phyloP scores from a whole-genome alignment of 1,140 invertebrate species.

The Mesaphorura yosii region DNA sequence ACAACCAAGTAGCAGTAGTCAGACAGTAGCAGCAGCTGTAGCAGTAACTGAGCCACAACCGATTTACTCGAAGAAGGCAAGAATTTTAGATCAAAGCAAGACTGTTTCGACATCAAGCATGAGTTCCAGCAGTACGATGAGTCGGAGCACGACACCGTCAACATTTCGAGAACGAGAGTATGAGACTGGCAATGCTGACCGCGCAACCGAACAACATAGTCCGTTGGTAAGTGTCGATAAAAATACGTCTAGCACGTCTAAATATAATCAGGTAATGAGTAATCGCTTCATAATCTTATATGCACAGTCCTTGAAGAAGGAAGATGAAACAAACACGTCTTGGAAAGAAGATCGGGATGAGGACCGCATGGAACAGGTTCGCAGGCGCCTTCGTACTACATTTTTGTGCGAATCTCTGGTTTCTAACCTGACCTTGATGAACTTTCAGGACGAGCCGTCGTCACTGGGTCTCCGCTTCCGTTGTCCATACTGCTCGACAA shows the following conservation, averaged over 20 bases:
- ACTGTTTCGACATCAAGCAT: background rate
- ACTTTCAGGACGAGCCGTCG: background rate
- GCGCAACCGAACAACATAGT: constrained; percentile 17
- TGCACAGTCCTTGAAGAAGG: constrained; percentile 72
- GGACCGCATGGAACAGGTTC: constrained; percentile 51
- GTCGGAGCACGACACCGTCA: background rate
- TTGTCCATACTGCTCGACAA: constrained; percentile 75
- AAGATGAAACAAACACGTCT: constrained; percentile 52
- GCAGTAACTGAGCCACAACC: constrained; percentile 7
- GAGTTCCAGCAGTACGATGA: background rate
- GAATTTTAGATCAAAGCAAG: constrained; percentile 20
- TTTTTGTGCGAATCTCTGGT: too few relatives aligned
- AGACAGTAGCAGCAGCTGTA: background rate
- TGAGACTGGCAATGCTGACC: constrained; percentile 5
- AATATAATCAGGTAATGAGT: too few relatives aligned
- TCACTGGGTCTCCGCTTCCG: constrained; percentile 46
- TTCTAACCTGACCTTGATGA: too few relatives aligned
- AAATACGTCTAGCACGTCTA: too few relatives aligned
- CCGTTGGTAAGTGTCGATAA: constrained; percentile 23
- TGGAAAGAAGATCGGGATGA: constrained; percentile 61
- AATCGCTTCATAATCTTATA: constrained; percentile 34
- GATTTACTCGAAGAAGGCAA: constrained; percentile 24
- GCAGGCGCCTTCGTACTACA: too few relatives aligned
- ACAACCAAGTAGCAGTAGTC: constrained; percentile 5
- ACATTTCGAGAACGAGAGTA: too few relatives aligned